Evolutionary conservation across 2,113 vertebrate species (phyloP).

Genomic region (Rana temporaria): DNA sequence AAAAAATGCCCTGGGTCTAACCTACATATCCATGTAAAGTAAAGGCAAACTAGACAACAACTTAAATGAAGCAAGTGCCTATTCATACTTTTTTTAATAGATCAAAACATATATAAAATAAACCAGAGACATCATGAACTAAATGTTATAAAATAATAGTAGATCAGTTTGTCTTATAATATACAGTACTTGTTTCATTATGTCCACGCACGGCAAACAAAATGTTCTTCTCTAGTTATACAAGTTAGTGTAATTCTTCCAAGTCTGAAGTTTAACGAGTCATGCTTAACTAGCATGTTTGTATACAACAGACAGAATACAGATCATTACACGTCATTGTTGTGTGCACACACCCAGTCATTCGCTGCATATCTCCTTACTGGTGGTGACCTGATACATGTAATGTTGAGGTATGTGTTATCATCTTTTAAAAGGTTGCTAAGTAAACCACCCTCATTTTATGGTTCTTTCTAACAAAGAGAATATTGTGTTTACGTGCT

Average conservation of each 20-base stretch:
- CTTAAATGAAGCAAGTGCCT: background rate
- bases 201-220: no score
- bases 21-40: no score
- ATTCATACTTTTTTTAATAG: background rate
- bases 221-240: no score
- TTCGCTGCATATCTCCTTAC: background rate
- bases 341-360: background rate
- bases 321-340: background rate
- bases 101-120: background rate
- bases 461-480: constrained; percentile 24
- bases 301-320: background rate
- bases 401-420: constrained; percentile 6
- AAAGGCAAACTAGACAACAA: no score
- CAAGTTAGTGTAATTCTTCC: background rate
- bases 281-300: background rate
- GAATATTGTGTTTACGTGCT: constrained; percentile 14
- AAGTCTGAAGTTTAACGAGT: background rate
- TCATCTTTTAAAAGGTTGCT: constrained; percentile 24
- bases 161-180: no score
- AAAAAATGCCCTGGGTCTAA: no score
- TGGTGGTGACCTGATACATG: background rate
- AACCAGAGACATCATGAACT: background rate
- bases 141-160: background rate
- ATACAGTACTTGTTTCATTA: no score
- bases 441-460: constrained; percentile 12